Evolutionary conservation across 1,140 invertebrate genomes (phyloP).

Genomic region (Neodiprion fabricii): DNA sequence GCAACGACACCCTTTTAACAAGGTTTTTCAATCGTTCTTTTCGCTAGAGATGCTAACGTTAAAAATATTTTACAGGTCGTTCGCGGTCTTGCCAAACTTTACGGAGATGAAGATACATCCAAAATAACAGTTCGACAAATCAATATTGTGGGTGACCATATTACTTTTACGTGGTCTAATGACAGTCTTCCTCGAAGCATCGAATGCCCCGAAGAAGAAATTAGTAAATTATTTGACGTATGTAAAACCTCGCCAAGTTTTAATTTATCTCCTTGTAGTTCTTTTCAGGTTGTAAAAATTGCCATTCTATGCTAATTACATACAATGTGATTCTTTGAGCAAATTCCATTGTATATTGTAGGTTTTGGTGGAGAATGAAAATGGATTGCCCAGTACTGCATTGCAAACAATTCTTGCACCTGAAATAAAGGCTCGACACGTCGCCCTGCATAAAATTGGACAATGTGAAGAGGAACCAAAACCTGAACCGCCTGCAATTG

Average conservation of each 20-base stretch:
- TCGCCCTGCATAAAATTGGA: constrained; percentile 68
- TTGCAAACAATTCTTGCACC: constrained; percentile 67
- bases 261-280: constrained; percentile 10
- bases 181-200: constrained; percentile 79
- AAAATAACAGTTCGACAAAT: constrained; percentile 74
- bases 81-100: constrained; percentile 72
- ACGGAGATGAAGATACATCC: constrained; percentile 71
- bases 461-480: constrained; percentile 64
- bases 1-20: neutral
- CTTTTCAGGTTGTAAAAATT: neutral
- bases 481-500: constrained; percentile 54
- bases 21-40: neutral
- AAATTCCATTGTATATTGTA: constrained; percentile 40
- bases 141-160: constrained; percentile 62
- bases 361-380: constrained; percentile 64
- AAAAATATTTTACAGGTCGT: constrained; percentile 63
- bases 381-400: constrained; percentile 63
- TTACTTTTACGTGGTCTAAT: constrained; percentile 86
- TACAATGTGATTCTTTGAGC: neutral
- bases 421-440: constrained; percentile 68
- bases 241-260: constrained; percentile 34
- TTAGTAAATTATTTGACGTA: constrained; percentile 73
- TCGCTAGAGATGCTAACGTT: neutral
- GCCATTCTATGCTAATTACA: neutral
- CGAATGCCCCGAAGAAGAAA: constrained; percentile 74